These are phyloP conservation scores for Sthenelais limicola DNA, from an alignment of 2,888 invertebrate genomes.

Conservation along the genomic window DNA sequence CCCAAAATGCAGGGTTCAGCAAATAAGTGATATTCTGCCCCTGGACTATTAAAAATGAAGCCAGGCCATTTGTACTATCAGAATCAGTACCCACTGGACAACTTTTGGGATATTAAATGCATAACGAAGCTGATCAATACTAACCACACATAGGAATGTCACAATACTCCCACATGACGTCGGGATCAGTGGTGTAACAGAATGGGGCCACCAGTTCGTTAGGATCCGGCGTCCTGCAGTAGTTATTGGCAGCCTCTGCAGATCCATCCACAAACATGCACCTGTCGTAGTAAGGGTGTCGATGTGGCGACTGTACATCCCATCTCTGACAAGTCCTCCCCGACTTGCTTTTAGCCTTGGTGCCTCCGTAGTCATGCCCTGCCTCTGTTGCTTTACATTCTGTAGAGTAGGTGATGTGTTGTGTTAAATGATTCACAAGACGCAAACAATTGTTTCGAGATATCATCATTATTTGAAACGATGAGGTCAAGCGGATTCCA, in stretches of 20 bases:
- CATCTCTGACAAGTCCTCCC: conserved; percentile 39
- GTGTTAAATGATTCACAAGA: background rate
- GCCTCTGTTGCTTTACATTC: conserved; percentile 5
- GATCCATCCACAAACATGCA: conserved; percentile 22
- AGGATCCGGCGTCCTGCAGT: conserved; percentile 31
- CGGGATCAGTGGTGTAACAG: conserved; percentile 2
- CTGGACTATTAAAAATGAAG: too few relatives aligned
- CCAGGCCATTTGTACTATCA: too few relatives aligned
- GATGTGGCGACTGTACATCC: conserved; percentile 34
- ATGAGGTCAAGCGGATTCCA: too few relatives aligned
- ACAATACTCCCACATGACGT: background rate
- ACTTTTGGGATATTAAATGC: too few relatives aligned
- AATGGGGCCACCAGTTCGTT: background rate
- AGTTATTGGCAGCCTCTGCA: conserved; percentile 18
- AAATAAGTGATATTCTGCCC: too few relatives aligned
- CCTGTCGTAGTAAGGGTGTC: conserved; percentile 3
- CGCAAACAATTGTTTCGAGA: too few relatives aligned
- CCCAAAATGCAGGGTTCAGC: too few relatives aligned
- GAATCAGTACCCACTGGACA: too few relatives aligned
- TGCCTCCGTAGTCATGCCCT: conserved; percentile 9
- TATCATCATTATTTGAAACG: too few relatives aligned
- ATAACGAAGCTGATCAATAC: too few relatives aligned
- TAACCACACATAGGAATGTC: background rate
- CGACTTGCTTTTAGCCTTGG: background rate
- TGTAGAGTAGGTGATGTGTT: background rate